A percentile compares a stretch with the other conserved stretches of the same genome.
Conservation (phyloP, 1,140 invertebrate genomes). For the Aphidius gifuensis region DNA sequence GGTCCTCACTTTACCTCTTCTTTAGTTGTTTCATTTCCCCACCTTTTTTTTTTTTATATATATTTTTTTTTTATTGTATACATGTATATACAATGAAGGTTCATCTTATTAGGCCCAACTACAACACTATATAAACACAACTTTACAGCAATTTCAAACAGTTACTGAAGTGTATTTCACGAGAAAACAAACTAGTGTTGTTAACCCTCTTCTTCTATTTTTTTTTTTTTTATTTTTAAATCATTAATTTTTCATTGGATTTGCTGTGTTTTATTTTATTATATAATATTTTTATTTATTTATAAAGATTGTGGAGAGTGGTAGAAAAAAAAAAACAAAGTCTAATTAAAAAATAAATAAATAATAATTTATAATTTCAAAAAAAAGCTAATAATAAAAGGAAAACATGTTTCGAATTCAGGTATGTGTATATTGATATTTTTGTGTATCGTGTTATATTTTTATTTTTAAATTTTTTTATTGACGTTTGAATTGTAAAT, state of each 20-base stretch:
- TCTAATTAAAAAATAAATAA: not conserved
- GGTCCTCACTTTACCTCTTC: constrained; percentile 19
- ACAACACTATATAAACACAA: constrained; percentile 53
- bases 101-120: constrained; percentile 51
- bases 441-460: too few species aligned
- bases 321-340: not conserved
- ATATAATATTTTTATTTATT: too few species aligned
- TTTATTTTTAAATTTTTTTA: too few species aligned
- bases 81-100: constrained; percentile 36
- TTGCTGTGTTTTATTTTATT: too few species aligned
- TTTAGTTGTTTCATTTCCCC: constrained; percentile 12
- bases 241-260: too few species aligned
- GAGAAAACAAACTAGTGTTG: not conserved
- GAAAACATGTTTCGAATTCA: constrained; percentile 35
- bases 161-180: constrained; percentile 37
- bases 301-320: too few species aligned
- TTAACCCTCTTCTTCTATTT: too few species aligned
- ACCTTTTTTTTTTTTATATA: not conserved
- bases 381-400: too few species aligned
- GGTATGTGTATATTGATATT: constrained; percentile 28
- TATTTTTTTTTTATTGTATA: not conserved
- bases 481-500: too few species aligned
- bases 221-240: too few species aligned
- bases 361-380: constrained; percentile 1
- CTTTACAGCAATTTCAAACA: constrained; percentile 44